phyloP scores from a whole-genome alignment of 1,140 invertebrate genomes.

The Heliconius hewitsoni region DNA sequence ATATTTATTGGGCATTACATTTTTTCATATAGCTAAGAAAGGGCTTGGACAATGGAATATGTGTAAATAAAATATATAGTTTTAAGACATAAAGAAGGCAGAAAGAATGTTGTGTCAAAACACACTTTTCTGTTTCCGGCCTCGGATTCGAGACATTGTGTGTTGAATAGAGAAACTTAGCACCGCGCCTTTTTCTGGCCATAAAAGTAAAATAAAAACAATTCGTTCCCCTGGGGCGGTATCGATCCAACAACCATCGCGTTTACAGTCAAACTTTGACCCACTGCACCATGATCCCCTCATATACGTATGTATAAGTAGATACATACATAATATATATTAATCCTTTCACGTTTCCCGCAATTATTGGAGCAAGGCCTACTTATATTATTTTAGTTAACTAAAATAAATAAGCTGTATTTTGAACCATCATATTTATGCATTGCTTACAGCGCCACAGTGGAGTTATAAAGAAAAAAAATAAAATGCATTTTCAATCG shows the following conservation, averaged over 20 bases:
- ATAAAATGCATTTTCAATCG: neutral
- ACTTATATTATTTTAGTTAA: neutral
- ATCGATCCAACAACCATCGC: too few species aligned
- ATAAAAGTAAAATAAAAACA: neutral
- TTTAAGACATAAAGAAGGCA: neutral
- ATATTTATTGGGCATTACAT: neutral
- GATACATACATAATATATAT: too few species aligned
- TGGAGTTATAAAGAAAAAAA: neutral
- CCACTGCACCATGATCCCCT: too few species aligned
- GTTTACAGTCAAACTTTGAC: too few species aligned
- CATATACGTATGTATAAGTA: too few species aligned
- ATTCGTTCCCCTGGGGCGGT: neutral
- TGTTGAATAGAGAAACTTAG: neutral
- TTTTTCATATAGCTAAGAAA: neutral
- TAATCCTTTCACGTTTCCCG: neutral
- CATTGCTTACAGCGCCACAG: too few species aligned
- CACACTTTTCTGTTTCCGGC: neutral
- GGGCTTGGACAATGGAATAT: neutral
- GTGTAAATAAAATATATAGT: too few species aligned
- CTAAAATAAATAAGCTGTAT: too few species aligned
- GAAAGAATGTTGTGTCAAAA: neutral
- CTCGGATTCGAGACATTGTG: neutral
- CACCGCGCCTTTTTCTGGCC: neutral
- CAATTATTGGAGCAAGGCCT: neutral
- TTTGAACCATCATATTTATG: too few species aligned